Base-by-base conservation (phyloP, 2,888 invertebrate species). In the Fragum whitleyi region DNA sequence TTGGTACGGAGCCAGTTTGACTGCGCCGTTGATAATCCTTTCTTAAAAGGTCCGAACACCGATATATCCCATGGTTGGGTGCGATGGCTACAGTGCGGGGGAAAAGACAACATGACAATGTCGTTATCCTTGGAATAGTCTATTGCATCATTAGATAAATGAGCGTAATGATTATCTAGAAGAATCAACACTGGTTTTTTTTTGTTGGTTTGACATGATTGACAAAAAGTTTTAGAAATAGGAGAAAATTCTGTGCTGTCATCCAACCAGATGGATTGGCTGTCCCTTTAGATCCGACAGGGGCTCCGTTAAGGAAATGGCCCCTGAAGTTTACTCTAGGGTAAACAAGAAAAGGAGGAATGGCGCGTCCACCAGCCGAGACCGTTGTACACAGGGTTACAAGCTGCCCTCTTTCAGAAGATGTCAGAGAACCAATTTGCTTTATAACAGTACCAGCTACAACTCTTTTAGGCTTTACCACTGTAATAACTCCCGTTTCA, bases 11-110 rank as follows among this genome's bases (percentile, higher is more conserved):
- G 76, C 90, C 91, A 94, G 19, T 85, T 73, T 71, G 92, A 90
- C 47, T 79, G 86, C 7, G 87, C 84, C 21, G 83, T 69, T 65
- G 92, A 92, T 42, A 90, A 72, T 69, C 77, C 81, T 69, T 86
- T 90, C 47, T 47, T 47, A 3, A 47, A n/a, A 16, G 47, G 47
- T 14, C 92, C 92, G 85, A 91, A 93, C 3, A 94, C 88, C 36
- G 92, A 90, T 14, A 93, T 90, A 86, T 94, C 93, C 19, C 94
- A 87, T 16, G 94, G 94, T 89, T 94, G 94, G 65, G 94, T 74
- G 79, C 93, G 93, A 72, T 92, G 93, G 2, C 93, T 91, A 67
- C 92, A 92, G 85, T 94, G 93, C 26, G 93, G 94, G 32, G 92
- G 93, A 61, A 94, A 90, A 7, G 93, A 92, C 51, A 94, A 86